phyloP scores from a whole-genome alignment of 2,888 invertebrate species.

The Spilarctia lutea region DNA sequence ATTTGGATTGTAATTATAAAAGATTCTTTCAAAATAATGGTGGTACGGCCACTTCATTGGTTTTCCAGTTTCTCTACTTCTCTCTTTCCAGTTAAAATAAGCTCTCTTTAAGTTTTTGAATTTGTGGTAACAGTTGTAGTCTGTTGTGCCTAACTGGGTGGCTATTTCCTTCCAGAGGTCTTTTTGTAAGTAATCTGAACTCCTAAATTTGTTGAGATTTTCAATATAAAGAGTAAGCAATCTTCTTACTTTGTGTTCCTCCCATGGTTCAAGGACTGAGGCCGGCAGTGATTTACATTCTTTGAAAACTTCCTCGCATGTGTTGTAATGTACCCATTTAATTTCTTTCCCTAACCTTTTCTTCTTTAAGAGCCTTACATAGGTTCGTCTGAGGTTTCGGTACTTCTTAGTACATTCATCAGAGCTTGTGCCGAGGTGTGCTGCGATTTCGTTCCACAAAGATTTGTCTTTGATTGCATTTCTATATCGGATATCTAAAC shows the following conservation, averaged over 20 bases:
- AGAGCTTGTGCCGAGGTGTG: constrained; percentile 65
- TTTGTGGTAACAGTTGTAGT: constrained; percentile 80
- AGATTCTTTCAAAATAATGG: constrained; percentile 78
- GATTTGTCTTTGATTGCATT: constrained; percentile 63
- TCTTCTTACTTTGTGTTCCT: constrained; percentile 71
- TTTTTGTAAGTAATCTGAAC: constrained; percentile 69
- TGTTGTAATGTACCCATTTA: constrained; percentile 77
- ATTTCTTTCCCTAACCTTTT: constrained; percentile 74
- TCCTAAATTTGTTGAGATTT: constrained; percentile 70
- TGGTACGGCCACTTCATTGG: constrained; percentile 77
- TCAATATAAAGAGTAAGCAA: constrained; percentile 76
- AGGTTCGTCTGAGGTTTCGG: constrained; percentile 74
- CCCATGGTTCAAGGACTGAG: constrained; percentile 74
- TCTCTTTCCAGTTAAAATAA: constrained; percentile 74
- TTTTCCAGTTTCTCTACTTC: constrained; percentile 69
- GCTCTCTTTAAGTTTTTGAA: constrained; percentile 80
- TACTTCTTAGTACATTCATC: constrained; percentile 78
- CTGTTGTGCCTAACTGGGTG: constrained; percentile 68
- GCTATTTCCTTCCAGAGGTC: constrained; percentile 82
- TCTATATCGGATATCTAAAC: constrained; percentile 68
- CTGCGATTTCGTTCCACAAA: constrained; percentile 70
- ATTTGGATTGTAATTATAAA: constrained; percentile 70
- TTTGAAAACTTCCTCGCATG: constrained; percentile 78
- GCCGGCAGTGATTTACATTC: constrained; percentile 71
- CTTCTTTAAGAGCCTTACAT: constrained; percentile 77